phyloP scores from a whole-genome alignment of 53 echinoderm and acorn worm genomes.

The Astropecten irregularis region DNA sequence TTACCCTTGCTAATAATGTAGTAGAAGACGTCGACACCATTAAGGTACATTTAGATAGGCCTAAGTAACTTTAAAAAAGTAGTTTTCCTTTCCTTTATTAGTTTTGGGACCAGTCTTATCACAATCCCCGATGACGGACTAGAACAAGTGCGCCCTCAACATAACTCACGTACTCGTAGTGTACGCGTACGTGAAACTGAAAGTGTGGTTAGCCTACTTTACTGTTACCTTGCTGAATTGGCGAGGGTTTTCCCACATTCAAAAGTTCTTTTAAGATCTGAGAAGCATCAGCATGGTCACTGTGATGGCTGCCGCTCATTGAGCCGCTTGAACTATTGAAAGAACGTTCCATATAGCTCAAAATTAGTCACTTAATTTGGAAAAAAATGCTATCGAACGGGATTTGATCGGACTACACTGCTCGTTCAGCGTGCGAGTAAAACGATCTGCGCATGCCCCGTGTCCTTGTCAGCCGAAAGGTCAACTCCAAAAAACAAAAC shows the following conservation, averaged over 20 bases:
- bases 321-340: slow-evolving; percentile 50
- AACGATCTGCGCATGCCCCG: slow-evolving; percentile 1
- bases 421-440: no score
- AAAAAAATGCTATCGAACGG: background rate
- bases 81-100: no score
- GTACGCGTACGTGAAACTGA: no score
- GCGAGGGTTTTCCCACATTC: slow-evolving; percentile 84
- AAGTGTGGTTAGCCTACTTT: no score
- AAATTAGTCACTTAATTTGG: background rate
- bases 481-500: background rate
- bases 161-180: no score
- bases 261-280: slow-evolving; percentile 89
- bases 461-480: background rate
- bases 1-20: no score
- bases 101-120: no score
- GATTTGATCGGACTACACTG: background rate
- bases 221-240: slow-evolving; percentile 39
- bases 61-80: no score
- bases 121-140: no score
- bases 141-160: no score
- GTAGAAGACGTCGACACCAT: no score
- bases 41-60: no score
- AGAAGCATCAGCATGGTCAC: slow-evolving; percentile 74
- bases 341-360: slow-evolving; percentile 37
- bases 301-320: slow-evolving; percentile 28